phyloP scores from a whole-genome alignment of 2,888 invertebrate genomes.

The Disparrhopalites patrizii region DNA sequence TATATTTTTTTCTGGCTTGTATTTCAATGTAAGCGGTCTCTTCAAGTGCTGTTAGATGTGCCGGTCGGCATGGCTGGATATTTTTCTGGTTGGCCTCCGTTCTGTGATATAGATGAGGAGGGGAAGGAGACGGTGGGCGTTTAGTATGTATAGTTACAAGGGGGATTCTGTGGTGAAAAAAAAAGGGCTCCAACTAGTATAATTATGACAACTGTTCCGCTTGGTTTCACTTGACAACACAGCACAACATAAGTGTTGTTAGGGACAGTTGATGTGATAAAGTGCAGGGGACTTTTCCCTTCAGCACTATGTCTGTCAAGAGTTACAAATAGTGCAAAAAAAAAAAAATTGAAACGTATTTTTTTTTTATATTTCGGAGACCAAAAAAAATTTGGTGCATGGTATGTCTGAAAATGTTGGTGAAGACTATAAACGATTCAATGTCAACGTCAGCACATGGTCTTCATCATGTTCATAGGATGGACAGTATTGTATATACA shows the following conservation, averaged over 20 bases:
- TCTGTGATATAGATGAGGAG: not conserved
- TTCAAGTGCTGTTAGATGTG: not conserved
- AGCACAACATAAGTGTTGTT: constrained; percentile 5
- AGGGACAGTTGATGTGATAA: not conserved
- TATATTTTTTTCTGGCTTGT: not conserved
- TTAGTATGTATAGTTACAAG: too few species aligned
- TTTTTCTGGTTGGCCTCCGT: constrained; percentile 5
- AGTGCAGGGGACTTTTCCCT: constrained; percentile 9
- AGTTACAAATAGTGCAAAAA: too few species aligned
- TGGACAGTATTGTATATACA: too few species aligned
- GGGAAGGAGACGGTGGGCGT: not conserved
- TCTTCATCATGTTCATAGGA: too few species aligned
- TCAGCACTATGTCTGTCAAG: too few species aligned
- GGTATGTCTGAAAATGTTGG: too few species aligned
- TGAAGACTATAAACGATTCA: too few species aligned
- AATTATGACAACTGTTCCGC: not conserved
- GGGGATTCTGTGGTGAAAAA: too few species aligned
- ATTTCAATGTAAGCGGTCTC: not conserved
- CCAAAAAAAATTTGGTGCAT: too few species aligned
- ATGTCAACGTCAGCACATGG: too few species aligned
- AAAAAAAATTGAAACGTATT: not conserved
- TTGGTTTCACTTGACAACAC: constrained; percentile 6
- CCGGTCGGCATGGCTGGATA: constrained; percentile 1
- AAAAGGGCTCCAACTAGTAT: too few species aligned
- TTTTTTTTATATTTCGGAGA: too few species aligned